Percentiles rank a stretch among this genome's conserved stretches.
Conservation (phyloP, 1,140 invertebrate species). For the Drosophila nasuta region DNA sequence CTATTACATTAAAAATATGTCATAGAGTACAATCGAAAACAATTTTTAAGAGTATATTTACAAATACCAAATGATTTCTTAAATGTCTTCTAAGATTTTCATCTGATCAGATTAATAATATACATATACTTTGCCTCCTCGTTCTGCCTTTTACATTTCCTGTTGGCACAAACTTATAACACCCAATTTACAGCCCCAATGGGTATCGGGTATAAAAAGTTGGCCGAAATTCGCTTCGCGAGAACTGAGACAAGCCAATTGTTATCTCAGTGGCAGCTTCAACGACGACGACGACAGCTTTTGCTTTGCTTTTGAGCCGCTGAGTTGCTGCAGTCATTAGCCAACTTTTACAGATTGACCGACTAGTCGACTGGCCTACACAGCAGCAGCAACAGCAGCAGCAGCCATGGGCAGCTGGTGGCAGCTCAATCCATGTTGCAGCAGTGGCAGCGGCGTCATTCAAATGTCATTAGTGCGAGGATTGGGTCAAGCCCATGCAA, state of each 20-base stretch:
- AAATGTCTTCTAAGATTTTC: too few species aligned
- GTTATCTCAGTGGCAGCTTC: slow-evolving; percentile 37
- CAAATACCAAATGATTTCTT: too few species aligned
- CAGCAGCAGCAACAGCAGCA: background rate
- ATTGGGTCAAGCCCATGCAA: slow-evolving; percentile 9
- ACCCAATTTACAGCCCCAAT: too few species aligned
- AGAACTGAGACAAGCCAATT: slow-evolving; percentile 32
- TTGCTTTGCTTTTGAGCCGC: slow-evolving; percentile 2
- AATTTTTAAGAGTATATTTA: too few species aligned
- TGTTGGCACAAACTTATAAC: too few species aligned
- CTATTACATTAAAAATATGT: too few species aligned
- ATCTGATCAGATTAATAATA: too few species aligned
- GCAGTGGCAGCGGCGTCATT: slow-evolving; percentile 59
- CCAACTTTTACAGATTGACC: slow-evolving; percentile 41
- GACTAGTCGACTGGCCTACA: slow-evolving; percentile 23
- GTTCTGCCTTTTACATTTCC: too few species aligned
- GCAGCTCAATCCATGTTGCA: slow-evolving; percentile 13
- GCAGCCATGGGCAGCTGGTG: background rate
- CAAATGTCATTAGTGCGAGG: slow-evolving; percentile 72
- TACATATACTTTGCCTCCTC: too few species aligned
- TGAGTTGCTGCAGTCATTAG: slow-evolving; percentile 57
- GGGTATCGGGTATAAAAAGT: background rate
- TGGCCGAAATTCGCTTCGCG: background rate
- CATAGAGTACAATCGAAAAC: too few species aligned
- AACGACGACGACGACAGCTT: slow-evolving; percentile 13